Percentiles rank a stretch among this genome's conserved stretches.
Evolutionary conservation across 2,113 vertebrate genomes (phyloP).

Genomic region (Atrichornis clamosus): DNA sequence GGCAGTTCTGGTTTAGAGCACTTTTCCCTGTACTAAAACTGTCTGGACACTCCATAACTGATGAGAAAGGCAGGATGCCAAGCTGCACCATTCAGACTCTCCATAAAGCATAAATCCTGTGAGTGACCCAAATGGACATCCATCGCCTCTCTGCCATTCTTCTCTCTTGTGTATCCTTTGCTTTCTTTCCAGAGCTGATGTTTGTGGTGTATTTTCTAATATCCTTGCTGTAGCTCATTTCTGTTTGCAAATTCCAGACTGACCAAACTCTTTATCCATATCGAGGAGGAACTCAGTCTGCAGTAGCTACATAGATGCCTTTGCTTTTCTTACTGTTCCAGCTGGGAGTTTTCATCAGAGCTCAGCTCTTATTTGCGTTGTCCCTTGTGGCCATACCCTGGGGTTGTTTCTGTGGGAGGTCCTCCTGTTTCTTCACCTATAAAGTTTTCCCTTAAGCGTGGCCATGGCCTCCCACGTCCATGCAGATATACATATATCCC

Average conservation of each 20-base stretch:
- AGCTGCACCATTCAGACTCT: not conserved
- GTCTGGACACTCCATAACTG: not conserved
- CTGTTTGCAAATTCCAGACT: not conserved
- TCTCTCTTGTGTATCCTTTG: rapidly evolving
- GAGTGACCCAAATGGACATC: not conserved
- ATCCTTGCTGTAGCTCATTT: not conserved
- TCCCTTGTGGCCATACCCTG: not conserved
- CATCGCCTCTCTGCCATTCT: not conserved
- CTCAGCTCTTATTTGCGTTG: not conserved
- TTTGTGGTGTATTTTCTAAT: not conserved
- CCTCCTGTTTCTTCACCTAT: not conserved
- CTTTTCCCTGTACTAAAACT: not conserved
- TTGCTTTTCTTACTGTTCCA: not conserved
- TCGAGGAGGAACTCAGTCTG: not conserved
- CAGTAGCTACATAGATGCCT: not conserved
- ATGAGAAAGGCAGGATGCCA: not conserved
- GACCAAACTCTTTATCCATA: not conserved
- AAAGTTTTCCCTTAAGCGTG: not conserved
- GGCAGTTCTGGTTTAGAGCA: not conserved
- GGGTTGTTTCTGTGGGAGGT: not conserved
- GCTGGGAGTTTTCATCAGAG: not conserved
- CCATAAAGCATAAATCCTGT: not conserved
- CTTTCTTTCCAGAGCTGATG: not conserved
- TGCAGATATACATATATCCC: not conserved
- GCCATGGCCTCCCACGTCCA: not conserved